Base-by-base conservation (phyloP, 2,113 vertebrate species). In the Cavia aperea region DNA sequence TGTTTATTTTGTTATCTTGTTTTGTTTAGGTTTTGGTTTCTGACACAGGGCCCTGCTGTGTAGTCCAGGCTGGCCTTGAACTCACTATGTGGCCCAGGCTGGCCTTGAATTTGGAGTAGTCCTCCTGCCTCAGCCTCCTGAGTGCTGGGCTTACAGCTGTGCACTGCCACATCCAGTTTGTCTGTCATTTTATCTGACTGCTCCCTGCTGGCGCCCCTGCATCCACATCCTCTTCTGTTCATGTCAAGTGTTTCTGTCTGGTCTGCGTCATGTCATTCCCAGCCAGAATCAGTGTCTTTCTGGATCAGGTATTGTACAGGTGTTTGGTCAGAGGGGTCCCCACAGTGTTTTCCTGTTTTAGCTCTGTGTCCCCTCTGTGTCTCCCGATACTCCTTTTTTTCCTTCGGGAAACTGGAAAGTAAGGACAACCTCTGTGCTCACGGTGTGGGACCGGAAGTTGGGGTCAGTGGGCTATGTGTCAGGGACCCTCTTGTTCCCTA, bases 311-410 rank as follows among this genome's bases (percentile, higher is more conserved):
- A 2, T 46, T 81, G 26, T 3, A 6, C 7, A 14, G 46, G 14
- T 1, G 4, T 63, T 70, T 75, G 33, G 63, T 68, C 8, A 18
- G 21, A 70, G 56, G 13, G 13, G 10, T 78, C n/a, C 29, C 56
- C 31, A 46, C 26, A 29, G 29, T 10, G 24, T 0, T 13, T 33
- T 33, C 39, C 49, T 66, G 0, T 21, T 16, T 24, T 56, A 3
- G 56, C 13, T 36, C 82, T 62, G 0, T 54, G 56, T 18, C 33
- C 2, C 9, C 39, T 73, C 29, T 39, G 24, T 29, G 88, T 77
- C 78, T 77, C 29, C 18, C 29, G 36, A 8, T 18, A 33, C 54
- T 87, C 49, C 1, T 8, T 39, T n/a, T 46, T 23, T 72, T n/a
- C n/a, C 9, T 85, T 90, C 18, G 43, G 43, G 85, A 86, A 65